These are phyloP conservation scores for Mimumesa dahlbomi DNA, from an alignment of 2,888 invertebrate species.

Conservation along the genomic window DNA sequence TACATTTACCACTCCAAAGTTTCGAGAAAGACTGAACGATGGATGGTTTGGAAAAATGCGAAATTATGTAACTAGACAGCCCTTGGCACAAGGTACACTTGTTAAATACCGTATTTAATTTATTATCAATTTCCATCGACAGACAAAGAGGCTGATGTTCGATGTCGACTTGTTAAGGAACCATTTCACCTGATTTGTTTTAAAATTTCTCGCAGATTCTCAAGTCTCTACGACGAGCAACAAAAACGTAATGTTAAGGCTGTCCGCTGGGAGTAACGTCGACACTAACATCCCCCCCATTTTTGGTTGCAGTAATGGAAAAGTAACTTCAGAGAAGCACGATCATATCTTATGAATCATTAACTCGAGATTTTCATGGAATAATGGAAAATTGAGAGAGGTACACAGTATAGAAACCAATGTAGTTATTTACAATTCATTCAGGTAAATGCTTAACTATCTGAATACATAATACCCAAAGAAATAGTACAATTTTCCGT, in stretches of 20 bases:
- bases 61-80: constrained; percentile 60
- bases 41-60: constrained; percentile 70
- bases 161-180: too few species aligned
- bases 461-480: too few species aligned
- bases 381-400: too few species aligned
- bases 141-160: too few species aligned
- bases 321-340: neutral
- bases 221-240: constrained; percentile 50
- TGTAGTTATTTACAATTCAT: too few species aligned
- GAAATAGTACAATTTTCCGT: too few species aligned
- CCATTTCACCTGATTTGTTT: too few species aligned
- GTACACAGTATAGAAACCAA: too few species aligned
- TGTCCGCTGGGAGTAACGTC: constrained; percentile 32
- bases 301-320: constrained; percentile 10
- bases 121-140: too few species aligned
- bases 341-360: constrained; percentile 13
- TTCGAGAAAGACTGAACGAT: constrained; percentile 81
- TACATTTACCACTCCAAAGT: constrained; percentile 86
- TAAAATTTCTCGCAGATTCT: constrained; percentile 54
- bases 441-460: too few species aligned
- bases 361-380: neutral
- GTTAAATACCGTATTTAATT: too few species aligned
- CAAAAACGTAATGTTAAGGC: constrained; percentile 47
- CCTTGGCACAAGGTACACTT: constrained; percentile 63
- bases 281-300: constrained; percentile 25